These are phyloP conservation scores for Phalangium opilio DNA, from an alignment of 2,888 invertebrate species.

Conservation along the genomic window DNA sequence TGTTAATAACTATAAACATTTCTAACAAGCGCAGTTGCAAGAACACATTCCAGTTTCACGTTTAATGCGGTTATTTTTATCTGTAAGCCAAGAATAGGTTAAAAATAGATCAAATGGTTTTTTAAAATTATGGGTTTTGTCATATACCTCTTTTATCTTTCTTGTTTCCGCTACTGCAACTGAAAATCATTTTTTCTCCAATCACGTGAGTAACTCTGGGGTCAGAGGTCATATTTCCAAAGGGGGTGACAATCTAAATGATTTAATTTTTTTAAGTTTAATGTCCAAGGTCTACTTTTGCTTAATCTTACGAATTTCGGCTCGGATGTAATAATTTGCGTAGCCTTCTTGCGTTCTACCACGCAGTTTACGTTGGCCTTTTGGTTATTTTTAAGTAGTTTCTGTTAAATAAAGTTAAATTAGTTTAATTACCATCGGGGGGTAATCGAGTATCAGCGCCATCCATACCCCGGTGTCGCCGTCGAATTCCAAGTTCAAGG, in stretches of 20 bases:
- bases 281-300: background rate
- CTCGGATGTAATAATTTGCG: constrained; percentile 63
- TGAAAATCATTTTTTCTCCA: constrained; percentile 72
- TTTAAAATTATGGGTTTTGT: too few species aligned
- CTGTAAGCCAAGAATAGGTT: too few species aligned
- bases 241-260: constrained; percentile 40
- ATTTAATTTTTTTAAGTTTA: constrained; percentile 1
- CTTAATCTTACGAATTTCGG: constrained; percentile 36
- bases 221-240: constrained; percentile 53
- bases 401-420: constrained; percentile 25
- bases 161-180: constrained; percentile 54
- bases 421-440: too few species aligned
- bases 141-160: background rate
- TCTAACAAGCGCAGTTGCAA: constrained; percentile 15
- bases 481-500: constrained; percentile 65
- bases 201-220: constrained; percentile 54
- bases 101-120: too few species aligned
- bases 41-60: constrained; percentile 8
- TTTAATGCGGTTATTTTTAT: too few species aligned
- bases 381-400: constrained; percentile 37
- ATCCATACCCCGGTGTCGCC: constrained; percentile 62
- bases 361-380: constrained; percentile 74
- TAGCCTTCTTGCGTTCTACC: constrained; percentile 66
- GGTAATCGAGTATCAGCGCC: too few species aligned
- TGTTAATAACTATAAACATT: background rate